These are phyloP conservation scores for Holotrichia oblita DNA, from an alignment of 1,140 invertebrate species.

Conservation along the genomic window DNA sequence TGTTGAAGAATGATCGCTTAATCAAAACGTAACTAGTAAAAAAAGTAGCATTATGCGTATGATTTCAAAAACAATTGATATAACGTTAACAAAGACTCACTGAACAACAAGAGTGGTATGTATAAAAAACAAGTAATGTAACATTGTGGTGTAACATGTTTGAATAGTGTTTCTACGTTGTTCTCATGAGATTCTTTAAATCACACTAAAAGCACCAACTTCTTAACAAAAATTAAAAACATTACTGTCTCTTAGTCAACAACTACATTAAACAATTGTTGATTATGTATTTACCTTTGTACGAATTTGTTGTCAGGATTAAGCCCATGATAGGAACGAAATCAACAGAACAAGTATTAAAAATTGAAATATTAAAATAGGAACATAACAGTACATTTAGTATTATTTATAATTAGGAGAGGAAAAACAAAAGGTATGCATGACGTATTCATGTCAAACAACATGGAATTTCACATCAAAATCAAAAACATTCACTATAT, in stretches of 20 bases:
- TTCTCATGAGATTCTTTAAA: constrained; percentile 26
- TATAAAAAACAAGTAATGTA: constrained; percentile 15
- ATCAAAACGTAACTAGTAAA: not conserved
- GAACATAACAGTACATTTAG: not conserved
- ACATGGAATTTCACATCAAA: not conserved
- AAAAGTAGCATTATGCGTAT: not conserved
- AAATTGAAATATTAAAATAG: constrained; percentile 8
- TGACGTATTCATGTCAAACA: not conserved
- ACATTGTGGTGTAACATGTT: not conserved
- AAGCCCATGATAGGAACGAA: constrained; percentile 26
- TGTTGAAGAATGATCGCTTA: not conserved
- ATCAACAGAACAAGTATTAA: constrained; percentile 22
- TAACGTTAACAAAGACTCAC: too few species aligned
- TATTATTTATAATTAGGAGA: not conserved
- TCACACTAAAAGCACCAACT: constrained; percentile 39
- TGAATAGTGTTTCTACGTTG: constrained; percentile 18
- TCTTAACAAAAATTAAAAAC: not conserved
- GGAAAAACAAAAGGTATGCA: not conserved
- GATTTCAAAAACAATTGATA: not conserved
- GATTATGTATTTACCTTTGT: constrained; percentile 30
- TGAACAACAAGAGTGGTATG: constrained; percentile 1
- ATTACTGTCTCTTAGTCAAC: constrained; percentile 18
- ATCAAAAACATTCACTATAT: not conserved
- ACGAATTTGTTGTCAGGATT: constrained; percentile 40
- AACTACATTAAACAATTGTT: constrained; percentile 18